These are phyloP conservation scores for Nannobrachium achirus DNA, from an alignment of 2,113 vertebrate species.

Conservation along the genomic window DNA sequence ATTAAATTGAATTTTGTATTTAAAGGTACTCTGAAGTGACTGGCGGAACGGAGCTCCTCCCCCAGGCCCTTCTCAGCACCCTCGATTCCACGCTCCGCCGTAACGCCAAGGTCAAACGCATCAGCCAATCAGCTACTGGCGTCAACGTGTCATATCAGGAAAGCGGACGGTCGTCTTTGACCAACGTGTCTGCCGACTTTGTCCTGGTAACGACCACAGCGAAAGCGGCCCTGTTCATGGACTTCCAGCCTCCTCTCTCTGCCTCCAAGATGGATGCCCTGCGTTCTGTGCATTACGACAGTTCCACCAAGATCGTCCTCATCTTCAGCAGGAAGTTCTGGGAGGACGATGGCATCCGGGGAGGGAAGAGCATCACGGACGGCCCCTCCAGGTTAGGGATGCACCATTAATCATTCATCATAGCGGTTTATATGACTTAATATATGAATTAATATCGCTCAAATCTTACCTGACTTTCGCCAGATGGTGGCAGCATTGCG, in stretches of 20 bases:
- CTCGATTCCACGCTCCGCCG: not conserved
- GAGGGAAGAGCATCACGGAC: constrained; percentile 71
- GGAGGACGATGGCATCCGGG: constrained; percentile 67
- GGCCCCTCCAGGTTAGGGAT: constrained; percentile 70
- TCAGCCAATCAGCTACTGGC: constrained; percentile 42
- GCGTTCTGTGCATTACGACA: constrained; percentile 68
- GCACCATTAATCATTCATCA: too few species aligned
- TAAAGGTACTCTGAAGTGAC: not conserved
- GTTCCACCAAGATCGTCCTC: constrained; percentile 71
- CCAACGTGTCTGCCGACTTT: constrained; percentile 42
- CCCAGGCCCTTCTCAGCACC: not conserved
- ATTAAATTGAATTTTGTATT: not conserved
- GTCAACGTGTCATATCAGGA: constrained; percentile 54
- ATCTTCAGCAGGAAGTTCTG: constrained; percentile 73
- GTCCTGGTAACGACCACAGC: constrained; percentile 65
- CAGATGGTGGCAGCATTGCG: too few species aligned
- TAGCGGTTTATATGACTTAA: too few species aligned
- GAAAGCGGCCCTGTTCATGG: constrained; percentile 71
- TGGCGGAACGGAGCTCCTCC: not conserved
- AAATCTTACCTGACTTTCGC: too few species aligned
- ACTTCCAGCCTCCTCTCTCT: constrained; percentile 62
- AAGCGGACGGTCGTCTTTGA: not conserved
- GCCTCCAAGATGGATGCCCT: constrained; percentile 54
- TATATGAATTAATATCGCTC: too few species aligned
- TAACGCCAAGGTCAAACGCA: constrained; percentile 30